A percentile compares a stretch with the other conserved stretches of the same genome.
Evolutionary conservation across 1,140 invertebrate genomes (phyloP).

Genomic region (Carposina sasakii): DNA sequence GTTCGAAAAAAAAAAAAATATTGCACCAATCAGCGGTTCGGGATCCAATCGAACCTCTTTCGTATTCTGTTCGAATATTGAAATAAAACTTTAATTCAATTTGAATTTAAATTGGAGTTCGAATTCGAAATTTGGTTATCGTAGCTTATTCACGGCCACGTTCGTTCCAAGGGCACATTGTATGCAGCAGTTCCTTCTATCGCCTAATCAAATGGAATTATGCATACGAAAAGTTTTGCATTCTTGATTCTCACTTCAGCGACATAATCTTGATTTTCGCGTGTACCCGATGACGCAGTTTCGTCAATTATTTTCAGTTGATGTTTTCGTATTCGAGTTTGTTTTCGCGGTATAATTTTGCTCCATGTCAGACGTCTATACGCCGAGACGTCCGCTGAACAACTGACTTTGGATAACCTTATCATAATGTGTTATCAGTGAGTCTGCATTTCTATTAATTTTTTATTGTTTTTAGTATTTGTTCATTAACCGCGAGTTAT

Average conservation of each 20-base stretch:
- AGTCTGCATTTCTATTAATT: conserved; percentile 16
- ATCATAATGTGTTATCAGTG: conserved; percentile 47
- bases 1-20: no score
- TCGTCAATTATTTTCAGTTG: conserved; percentile 46
- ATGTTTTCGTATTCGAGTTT: conserved; percentile 43
- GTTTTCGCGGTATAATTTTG: conserved; percentile 30
- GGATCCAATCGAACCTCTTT: no score
- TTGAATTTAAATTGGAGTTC: conserved; percentile 23
- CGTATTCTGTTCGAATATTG: no score
- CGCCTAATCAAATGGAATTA: conserved; percentile 46
- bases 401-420: conserved; percentile 41
- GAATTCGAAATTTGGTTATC: conserved; percentile 45
- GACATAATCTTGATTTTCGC: conserved; percentile 24
- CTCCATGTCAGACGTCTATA: conserved; percentile 36
- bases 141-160: conserved; percentile 32
- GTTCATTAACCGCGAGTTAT: conserved; percentile 9
- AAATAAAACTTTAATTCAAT: conserved; percentile 7
- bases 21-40: no score
- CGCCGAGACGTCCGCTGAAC: conserved; percentile 40
- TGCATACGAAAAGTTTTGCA: conserved; percentile 37
- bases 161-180: conserved; percentile 42
- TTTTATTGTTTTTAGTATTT: background rate
- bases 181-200: conserved; percentile 37
- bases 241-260: no score
- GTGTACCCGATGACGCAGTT: conserved; percentile 13